A percentile compares a stretch with the other conserved stretches of the same genome.
Evolutionary conservation across 2,888 invertebrate species (phyloP).

Genomic region (Sarcophaga caerulescens): DNA sequence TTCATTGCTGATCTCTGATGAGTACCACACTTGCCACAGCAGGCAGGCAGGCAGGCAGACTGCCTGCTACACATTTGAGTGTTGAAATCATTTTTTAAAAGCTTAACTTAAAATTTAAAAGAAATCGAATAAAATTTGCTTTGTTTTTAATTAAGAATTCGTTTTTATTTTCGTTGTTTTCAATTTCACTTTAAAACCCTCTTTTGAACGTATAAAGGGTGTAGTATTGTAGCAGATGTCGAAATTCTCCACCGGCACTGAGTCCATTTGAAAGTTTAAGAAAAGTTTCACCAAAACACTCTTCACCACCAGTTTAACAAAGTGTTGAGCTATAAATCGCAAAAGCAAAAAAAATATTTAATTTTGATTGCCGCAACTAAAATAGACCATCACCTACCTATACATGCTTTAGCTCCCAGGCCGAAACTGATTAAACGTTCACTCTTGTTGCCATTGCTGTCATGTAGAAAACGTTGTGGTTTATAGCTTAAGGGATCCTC

Average conservation of each 20-base stretch:
- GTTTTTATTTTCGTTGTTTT: slow-evolving; percentile 54
- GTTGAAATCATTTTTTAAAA: neutral
- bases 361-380: too few species aligned
- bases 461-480: slow-evolving; percentile 80
- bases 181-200: slow-evolving; percentile 61
- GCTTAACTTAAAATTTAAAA: neutral
- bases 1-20: too few species aligned
- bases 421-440: slow-evolving; percentile 79
- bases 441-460: slow-evolving; percentile 70
- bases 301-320: slow-evolving; percentile 78
- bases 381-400: slow-evolving; percentile 74
- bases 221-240: slow-evolving; percentile 57
- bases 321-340: slow-evolving; percentile 74
- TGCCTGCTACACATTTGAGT: too few species aligned
- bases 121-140: neutral
- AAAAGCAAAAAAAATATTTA: too few species aligned
- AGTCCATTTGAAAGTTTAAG: slow-evolving; percentile 74
- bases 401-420: slow-evolving; percentile 79
- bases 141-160: slow-evolving; percentile 3
- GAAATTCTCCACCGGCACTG: slow-evolving; percentile 63
- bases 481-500: slow-evolving; percentile 80
- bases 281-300: slow-evolving; percentile 76
- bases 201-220: slow-evolving; percentile 55
- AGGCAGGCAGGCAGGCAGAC: too few species aligned
- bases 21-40: too few species aligned